Percentiles rank a stretch among this genome's conserved stretches.
phyloP scores from a whole-genome alignment of 1,140 invertebrate genomes.

The Leptinotarsa undecemlineata region DNA sequence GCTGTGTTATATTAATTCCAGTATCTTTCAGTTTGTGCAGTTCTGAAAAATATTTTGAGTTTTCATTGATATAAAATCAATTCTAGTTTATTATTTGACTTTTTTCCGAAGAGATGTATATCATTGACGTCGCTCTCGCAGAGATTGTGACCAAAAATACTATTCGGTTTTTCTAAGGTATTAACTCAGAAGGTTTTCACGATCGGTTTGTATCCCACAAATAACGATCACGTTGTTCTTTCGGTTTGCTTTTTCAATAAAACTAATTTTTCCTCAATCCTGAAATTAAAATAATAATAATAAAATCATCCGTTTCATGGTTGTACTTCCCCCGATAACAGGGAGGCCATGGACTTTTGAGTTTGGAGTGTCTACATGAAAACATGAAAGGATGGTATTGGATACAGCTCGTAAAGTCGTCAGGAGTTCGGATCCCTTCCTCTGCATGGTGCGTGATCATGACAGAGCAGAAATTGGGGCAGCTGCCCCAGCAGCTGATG shows the following conservation, averaged over 20 bases:
- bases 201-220: background rate
- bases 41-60: background rate
- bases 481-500: no score
- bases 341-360: no score
- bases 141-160: background rate
- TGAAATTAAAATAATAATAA: background rate
- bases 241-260: background rate
- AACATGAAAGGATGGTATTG: no score
- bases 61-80: background rate
- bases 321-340: no score
- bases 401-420: no score
- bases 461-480: no score
- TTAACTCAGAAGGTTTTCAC: background rate
- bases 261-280: background rate
- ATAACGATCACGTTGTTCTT: background rate
- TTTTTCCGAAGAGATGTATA: background rate
- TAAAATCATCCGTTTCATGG: no score
- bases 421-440: no score
- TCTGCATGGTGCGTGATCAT: no score
- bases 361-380: no score
- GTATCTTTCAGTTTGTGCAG: background rate
- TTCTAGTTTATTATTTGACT: background rate
- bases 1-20: background rate
- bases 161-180: background rate
- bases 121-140: background rate